phyloP scores from a whole-genome alignment of 2,113 vertebrate genomes.

The Pangasianodon hypophthalmus region DNA sequence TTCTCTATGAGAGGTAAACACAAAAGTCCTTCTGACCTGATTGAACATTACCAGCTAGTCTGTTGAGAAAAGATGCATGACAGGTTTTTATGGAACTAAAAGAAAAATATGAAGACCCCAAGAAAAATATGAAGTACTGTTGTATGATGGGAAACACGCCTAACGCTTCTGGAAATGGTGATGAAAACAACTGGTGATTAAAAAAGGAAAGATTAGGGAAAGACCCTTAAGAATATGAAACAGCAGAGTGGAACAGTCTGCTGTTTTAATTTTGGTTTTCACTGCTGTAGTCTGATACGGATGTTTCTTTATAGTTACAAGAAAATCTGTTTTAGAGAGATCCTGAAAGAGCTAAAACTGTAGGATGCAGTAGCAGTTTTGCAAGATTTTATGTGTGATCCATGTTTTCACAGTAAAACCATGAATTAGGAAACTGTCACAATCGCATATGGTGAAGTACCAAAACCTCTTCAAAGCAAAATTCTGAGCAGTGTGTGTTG shows the following conservation, averaged over 20 bases:
- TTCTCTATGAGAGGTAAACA: slow-evolving; percentile 8
- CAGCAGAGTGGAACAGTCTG: background rate
- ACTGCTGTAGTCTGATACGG: background rate
- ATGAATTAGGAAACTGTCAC: slow-evolving; percentile 37
- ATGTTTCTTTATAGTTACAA: background rate
- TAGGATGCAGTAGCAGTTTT: background rate
- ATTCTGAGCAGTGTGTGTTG: slow-evolving; percentile 30
- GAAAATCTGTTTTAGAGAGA: background rate
- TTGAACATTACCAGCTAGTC: background rate
- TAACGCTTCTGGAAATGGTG: background rate
- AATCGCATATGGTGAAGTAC: slow-evolving; percentile 12
- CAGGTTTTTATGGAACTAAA: background rate
- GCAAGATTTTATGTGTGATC: background rate
- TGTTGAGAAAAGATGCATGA: background rate
- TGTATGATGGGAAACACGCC: background rate
- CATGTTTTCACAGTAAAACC: slow-evolving; percentile 23
- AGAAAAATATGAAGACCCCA: background rate
- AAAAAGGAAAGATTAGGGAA: slow-evolving; percentile 6
- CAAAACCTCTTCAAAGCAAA: slow-evolving; percentile 44
- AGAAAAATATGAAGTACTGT: background rate
- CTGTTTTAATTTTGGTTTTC: background rate
- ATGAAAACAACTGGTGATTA: background rate
- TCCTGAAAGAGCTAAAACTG: background rate
- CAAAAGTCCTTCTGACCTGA: background rate
- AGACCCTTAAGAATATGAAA: slow-evolving; percentile 17